Evolutionary conservation across 2,888 invertebrate genomes (phyloP).

Genomic region (Microdon myrmicae): DNA sequence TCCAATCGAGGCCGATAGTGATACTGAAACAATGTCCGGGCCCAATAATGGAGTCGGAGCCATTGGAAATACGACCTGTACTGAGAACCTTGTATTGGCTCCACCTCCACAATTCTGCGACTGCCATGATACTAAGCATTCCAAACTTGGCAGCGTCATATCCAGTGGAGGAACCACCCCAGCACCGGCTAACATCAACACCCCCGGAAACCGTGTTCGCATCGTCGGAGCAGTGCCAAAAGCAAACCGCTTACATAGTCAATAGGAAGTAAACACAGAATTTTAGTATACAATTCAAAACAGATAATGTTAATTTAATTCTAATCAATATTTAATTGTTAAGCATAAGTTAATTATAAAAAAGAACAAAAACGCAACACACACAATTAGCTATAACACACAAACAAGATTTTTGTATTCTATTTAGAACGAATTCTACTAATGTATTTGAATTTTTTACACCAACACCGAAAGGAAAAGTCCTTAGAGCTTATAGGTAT

Average conservation of each 20-base stretch:
- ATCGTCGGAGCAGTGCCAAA: conserved; percentile 88
- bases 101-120: conserved; percentile 94
- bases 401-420: too few species aligned
- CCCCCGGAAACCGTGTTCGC: conserved; percentile 71
- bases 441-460: too few species aligned
- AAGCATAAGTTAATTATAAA: conserved; percentile 38
- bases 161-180: conserved; percentile 53
- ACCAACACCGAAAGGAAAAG: too few species aligned
- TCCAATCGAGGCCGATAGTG: conserved; percentile 78
- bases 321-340: conserved; percentile 24
- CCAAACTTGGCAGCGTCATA: conserved; percentile 46
- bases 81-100: conserved; percentile 76
- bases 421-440: too few species aligned
- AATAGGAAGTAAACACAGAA: conserved; percentile 42
- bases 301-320: conserved; percentile 2
- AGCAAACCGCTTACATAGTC: conserved; percentile 66
- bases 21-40: conserved; percentile 69
- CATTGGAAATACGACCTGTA: conserved; percentile 59
- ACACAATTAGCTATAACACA: conserved; percentile 16
- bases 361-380: conserved; percentile 14
- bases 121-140: conserved; percentile 69
- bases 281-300: conserved; percentile 1
- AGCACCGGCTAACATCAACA: conserved; percentile 23
- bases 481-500: too few species aligned
- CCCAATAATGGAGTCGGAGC: conserved; percentile 28